Base-by-base conservation (phyloP, 2,888 invertebrate genomes). In the Nomada goodeniana region DNA sequence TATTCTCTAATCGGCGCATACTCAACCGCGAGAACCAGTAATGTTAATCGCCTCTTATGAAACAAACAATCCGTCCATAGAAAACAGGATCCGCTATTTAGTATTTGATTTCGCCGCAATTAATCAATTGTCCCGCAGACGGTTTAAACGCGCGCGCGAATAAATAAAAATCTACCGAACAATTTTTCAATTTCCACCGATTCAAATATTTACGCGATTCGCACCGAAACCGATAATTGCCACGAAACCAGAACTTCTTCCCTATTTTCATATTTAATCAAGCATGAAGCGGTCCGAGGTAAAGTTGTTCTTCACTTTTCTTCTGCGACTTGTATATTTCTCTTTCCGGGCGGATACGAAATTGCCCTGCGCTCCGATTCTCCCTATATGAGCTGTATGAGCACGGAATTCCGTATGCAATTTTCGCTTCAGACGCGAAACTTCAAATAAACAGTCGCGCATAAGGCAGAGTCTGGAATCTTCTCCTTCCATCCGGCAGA, bases 11-110 rank as follows among this genome's bases (percentile, higher is more conserved):
- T 60, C 53, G 55, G 36, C 36, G 36, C 36, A 29, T 52, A 63
- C 63, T 13, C 61, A 47, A 50, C 7, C 23, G n/a, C 7, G 36
- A 61, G 67, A 52, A 63, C 68, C 47, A 59, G 55, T 53, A 75
- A 71, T 64, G 78, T n/a, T 82, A 77, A 82, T 77, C 57, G 60
- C 11, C 11, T 76, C 59, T 72, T 63, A 59, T 20, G 73, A 75
- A 73, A 73, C 26, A 5, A 55, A 55, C 67, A 50, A 5, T 26
- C 20, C 15, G 18, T 11, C 20, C 18, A 44, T 13, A 55, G 15
- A 42, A 63, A 76, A 76, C 63, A 50, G 13, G 29, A 50, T 13
- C 10, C 1, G 18, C n/a, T 15, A 59, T 50, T 65, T 29, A n/a
- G 2, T 2, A 29, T 52, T 50, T 50, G 4, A 26, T 23, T 4